phyloP scores from a whole-genome alignment of 2,888 invertebrate genomes.

The Agelastica alni region DNA sequence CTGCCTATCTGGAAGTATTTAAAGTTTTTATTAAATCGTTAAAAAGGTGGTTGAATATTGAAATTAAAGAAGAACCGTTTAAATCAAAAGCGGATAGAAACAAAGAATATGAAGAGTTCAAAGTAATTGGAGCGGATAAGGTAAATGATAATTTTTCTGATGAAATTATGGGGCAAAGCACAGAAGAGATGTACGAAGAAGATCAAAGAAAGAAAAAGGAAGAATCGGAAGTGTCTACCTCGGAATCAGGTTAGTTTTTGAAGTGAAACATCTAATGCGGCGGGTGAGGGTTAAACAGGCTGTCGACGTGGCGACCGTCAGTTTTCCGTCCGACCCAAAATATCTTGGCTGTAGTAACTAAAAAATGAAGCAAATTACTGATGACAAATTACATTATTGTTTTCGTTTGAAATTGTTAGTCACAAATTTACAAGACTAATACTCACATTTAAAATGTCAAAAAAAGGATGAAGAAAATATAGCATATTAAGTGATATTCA shows the following conservation, averaged over 20 bases:
- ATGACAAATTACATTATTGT: too few relatives aligned
- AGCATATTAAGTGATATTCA: constrained; percentile 11
- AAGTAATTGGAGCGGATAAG: constrained; percentile 42
- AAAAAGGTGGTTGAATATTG: constrained; percentile 60
- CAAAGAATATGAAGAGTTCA: constrained; percentile 44
- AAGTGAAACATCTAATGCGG: too few relatives aligned
- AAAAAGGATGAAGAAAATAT: too few relatives aligned
- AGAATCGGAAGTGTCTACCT: constrained; percentile 25
- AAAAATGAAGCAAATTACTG: too few relatives aligned
- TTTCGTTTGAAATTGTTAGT: too few relatives aligned
- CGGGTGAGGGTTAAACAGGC: too few relatives aligned
- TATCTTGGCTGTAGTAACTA: too few relatives aligned
- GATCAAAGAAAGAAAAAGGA: constrained; percentile 54
- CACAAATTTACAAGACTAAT: too few relatives aligned
- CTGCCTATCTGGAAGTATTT: constrained; percentile 72
- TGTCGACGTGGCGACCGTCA: too few relatives aligned
- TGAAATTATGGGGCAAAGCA: constrained; percentile 53
- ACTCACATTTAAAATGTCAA: too few relatives aligned
- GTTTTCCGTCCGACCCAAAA: too few relatives aligned
- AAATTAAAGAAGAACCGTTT: constrained; percentile 39
- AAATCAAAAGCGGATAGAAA: constrained; percentile 46
- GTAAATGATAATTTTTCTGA: constrained; percentile 53
- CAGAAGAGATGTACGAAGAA: constrained; percentile 61
- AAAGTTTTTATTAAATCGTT: constrained; percentile 69
- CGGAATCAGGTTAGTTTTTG: too few relatives aligned